phyloP scores from a whole-genome alignment of 2,797 vertebrate species.

The Lithobates sylvaticus region DNA sequence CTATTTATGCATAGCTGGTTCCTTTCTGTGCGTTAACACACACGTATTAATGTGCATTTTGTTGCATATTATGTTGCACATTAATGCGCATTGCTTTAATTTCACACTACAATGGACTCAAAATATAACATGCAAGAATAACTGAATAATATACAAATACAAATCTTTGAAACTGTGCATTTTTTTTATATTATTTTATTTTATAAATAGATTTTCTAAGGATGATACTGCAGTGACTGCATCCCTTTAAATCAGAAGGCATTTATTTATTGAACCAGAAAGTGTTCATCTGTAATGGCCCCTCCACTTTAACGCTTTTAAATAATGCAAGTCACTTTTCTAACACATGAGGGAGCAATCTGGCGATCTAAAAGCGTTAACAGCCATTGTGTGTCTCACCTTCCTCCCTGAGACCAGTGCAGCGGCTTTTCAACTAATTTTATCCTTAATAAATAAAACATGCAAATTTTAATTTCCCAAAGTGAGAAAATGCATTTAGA shows the following conservation, averaged over 20 bases:
- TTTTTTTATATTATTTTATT: background rate
- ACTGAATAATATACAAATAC: too few species aligned
- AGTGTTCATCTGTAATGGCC: background rate
- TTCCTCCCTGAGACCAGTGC: background rate
- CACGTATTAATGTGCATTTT: background rate
- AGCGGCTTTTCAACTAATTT: constrained; percentile 9
- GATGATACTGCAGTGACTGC: too few species aligned
- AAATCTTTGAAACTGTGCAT: too few species aligned
- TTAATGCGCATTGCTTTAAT: too few species aligned
- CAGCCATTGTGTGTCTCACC: background rate
- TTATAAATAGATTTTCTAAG: background rate
- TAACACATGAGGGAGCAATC: background rate
- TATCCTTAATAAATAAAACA: constrained; percentile 44
- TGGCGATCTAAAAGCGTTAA: constrained; percentile 11
- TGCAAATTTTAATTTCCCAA: constrained; percentile 23
- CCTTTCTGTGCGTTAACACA: too few species aligned
- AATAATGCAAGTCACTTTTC: constrained; percentile 16
- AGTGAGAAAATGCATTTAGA: constrained; percentile 3
- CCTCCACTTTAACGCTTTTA: background rate
- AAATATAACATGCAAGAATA: too few species aligned
- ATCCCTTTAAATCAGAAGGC: background rate
- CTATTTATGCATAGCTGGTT: too few species aligned
- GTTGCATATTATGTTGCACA: background rate
- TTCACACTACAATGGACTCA: too few species aligned
- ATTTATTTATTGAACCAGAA: background rate